Conservation (phyloP, 2,797 vertebrate genomes). For the Esox lucius region DNA sequence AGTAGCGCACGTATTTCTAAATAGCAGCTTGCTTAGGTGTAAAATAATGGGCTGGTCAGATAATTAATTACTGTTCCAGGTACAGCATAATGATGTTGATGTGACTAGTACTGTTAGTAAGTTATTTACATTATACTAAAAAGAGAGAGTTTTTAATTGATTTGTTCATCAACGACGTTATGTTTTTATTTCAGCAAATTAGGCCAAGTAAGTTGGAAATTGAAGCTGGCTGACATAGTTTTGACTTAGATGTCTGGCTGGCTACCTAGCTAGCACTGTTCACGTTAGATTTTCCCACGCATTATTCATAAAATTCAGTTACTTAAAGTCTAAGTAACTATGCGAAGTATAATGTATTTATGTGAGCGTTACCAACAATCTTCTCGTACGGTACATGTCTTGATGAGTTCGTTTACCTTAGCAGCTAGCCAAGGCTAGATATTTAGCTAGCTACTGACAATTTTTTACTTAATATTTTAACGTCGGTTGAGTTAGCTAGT, state of each 20-base stretch:
- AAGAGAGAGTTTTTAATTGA: neutral
- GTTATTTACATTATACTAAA: neutral
- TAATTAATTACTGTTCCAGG: neutral
- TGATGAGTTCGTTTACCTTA: too few species aligned
- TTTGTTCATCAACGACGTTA: neutral
- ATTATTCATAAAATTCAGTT: too few species aligned
- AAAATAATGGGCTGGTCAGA: too few species aligned
- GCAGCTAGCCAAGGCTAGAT: too few species aligned
- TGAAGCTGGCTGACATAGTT: neutral
- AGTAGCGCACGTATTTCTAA: constrained; percentile 25
- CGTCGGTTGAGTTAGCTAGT: neutral
- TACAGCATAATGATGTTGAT: neutral
- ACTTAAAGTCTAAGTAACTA: too few species aligned
- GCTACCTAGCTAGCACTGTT: constrained; percentile 1
- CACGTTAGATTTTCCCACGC: neutral
- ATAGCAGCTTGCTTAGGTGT: too few species aligned
- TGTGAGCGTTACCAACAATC: neutral
- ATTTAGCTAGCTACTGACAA: too few species aligned
- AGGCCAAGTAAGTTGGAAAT: neutral
- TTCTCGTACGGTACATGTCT: too few species aligned
- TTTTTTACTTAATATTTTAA: neutral
- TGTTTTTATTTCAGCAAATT: neutral
- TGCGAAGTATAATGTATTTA: too few species aligned
- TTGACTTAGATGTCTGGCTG: neutral
- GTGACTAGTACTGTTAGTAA: too few species aligned